These are phyloP conservation scores for Drosophila persimilis DNA, from an alignment of 1,140 invertebrate genomes.

Conservation along the genomic window DNA sequence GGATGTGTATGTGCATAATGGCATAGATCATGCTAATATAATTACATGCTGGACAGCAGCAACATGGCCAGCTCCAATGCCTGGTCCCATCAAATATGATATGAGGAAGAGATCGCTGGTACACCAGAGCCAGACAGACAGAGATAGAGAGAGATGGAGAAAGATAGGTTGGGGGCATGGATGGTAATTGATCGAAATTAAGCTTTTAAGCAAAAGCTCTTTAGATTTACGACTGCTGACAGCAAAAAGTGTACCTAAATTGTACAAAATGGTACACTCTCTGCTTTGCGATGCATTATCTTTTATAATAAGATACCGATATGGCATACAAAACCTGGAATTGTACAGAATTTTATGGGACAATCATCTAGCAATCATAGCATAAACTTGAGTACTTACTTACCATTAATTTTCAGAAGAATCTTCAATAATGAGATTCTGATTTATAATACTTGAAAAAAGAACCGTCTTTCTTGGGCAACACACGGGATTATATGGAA, in stretches of 20 bases:
- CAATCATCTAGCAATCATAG: neutral
- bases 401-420: too few relatives aligned
- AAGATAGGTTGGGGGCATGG: too few relatives aligned
- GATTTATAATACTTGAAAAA: too few relatives aligned
- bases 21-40: constrained; percentile 81
- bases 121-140: neutral
- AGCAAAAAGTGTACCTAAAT: neutral
- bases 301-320: too few relatives aligned
- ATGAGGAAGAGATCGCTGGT: constrained; percentile 56
- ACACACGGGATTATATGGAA: too few relatives aligned
- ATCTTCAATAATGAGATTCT: too few relatives aligned
- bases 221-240: constrained; percentile 52
- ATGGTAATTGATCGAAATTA: constrained; percentile 56
- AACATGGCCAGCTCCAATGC: constrained; percentile 11
- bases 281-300: too few relatives aligned
- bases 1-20: constrained; percentile 56
- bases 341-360: neutral
- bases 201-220: constrained; percentile 60
- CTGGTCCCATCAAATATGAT: constrained; percentile 54
- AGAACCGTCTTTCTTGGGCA: too few relatives aligned
- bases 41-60: constrained; percentile 61
- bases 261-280: too few relatives aligned
- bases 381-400: too few relatives aligned
- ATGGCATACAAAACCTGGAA: too few relatives aligned
- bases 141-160: constrained; percentile 2